A percentile compares a stretch with the other conserved stretches of the same genome.
These are phyloP conservation scores for Leptopilina drosophilae DNA, from an alignment of 2,888 invertebrate species.

Conservation along the genomic window DNA sequence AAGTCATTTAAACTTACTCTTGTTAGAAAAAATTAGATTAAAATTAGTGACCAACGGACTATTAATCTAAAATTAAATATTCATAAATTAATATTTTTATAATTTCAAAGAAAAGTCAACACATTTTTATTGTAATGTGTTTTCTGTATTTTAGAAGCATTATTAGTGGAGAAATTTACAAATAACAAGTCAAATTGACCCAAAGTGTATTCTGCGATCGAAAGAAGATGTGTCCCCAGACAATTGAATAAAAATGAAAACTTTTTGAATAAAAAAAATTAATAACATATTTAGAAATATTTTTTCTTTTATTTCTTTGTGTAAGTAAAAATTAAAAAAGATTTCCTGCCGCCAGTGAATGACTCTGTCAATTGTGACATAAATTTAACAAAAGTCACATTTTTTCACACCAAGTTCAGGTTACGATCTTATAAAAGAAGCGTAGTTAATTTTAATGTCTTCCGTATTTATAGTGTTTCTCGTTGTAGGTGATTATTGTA, in stretches of 20 bases:
- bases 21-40: conserved; percentile 41
- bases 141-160: no score
- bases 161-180: no score
- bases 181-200: no score
- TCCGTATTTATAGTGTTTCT: conserved; percentile 14
- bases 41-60: conserved; percentile 49
- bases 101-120: no score
- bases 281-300: no score
- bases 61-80: no score
- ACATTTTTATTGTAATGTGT: no score
- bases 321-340: background rate
- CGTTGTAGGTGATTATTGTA: background rate
- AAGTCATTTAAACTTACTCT: background rate
- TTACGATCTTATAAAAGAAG: conserved; percentile 20
- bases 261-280: no score
- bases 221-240: no score
- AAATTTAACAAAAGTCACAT: background rate
- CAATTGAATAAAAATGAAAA: no score
- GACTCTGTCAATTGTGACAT: background rate
- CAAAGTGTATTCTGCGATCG: no score
- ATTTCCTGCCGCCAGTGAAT: background rate
- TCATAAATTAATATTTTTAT: no score
- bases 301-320: background rate
- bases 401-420: conserved; percentile 16
- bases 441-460: conserved; percentile 10